Evolutionary conservation across 2,888 invertebrate genomes (phyloP).

Genomic region (Tupiocoris notatus): DNA sequence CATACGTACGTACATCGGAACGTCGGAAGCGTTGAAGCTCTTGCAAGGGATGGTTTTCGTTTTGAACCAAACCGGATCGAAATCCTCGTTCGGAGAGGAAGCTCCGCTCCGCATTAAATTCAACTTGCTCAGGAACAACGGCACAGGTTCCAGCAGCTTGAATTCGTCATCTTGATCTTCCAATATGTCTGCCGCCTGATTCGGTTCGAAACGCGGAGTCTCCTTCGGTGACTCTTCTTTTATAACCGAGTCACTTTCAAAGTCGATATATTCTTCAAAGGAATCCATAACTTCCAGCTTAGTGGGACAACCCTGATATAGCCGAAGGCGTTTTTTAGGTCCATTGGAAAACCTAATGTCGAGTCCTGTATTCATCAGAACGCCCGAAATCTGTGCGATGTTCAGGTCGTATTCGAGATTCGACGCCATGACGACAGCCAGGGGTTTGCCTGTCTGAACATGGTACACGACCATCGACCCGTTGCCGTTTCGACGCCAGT

Average conservation of each 20-base stretch:
- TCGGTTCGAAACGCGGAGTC: not conserved
- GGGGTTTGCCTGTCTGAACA: not conserved
- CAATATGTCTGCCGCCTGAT: not conserved
- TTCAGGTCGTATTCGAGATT: not conserved
- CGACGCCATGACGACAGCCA: not conserved
- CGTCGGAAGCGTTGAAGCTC: not conserved
- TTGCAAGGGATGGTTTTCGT: not conserved
- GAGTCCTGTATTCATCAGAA: not conserved
- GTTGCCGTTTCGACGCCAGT: not conserved
- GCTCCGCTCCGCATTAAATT: not conserved
- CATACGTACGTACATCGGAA: not conserved
- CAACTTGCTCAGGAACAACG: not conserved
- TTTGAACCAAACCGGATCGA: not conserved
- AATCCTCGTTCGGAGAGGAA: not conserved
- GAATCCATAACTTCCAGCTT: not conserved
- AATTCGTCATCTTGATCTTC: not conserved
- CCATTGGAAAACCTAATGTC: not conserved
- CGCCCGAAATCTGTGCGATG: not conserved
- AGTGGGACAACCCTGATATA: not conserved
- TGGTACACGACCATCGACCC: not conserved
- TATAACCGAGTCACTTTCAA: not conserved
- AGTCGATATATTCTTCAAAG: not conserved
- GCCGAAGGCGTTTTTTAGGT: not conserved
- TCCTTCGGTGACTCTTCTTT: not conserved
- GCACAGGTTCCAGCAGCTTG: not conserved